Evolutionary conservation across 2,888 invertebrate genomes (phyloP), one percentile per base, ranked within the genome.

Genomic region (Ceramica pisi): DNA sequence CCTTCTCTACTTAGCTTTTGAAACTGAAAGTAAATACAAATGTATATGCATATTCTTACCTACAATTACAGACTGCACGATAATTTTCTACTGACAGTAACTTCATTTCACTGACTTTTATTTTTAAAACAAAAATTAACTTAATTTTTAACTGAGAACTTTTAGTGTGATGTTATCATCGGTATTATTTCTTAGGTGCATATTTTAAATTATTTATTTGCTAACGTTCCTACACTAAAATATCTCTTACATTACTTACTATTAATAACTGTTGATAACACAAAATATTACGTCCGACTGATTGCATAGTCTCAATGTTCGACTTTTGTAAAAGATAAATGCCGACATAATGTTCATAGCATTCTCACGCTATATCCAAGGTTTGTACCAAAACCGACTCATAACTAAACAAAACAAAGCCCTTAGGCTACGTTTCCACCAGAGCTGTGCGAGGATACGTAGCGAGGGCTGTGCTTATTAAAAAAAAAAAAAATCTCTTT

Each of bases 281-380:
- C 19, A 55, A 5, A 56, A 35, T 12, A 56, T 56, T n/a, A 35
- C 14, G 7, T 38, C 12, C 6, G 73, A 31, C 46, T 35, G 8
- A 31, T 72, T 38, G 1, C 1, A 41, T 38, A 19, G 62, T 41
- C 16, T 66, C 50, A n/a, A 19, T 46, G 26, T 10, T 35, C 16
- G 12, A 62, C 48, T 75, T 41, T 67, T 59, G 16, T 26, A 60
- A 35, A 19, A 41, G 2, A 50, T 23, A 56, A 21, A 61, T 23
- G 16, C 10, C 55, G 57, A 63, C 38, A 55, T 66, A 56, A n/a
- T 48, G 41, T 57, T 80, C 51, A 53, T 53, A 64, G 19, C 26
- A 67, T 80, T 79, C 72, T 72, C 60, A 64, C 73, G 19, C n/a
- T 50, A 10, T 65, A 26, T 48, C 41, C 66, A 70, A 80, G 60